Evolutionary conservation across 2,888 invertebrate species (phyloP).

Genomic region (Chrysopilus asiliformis): DNA sequence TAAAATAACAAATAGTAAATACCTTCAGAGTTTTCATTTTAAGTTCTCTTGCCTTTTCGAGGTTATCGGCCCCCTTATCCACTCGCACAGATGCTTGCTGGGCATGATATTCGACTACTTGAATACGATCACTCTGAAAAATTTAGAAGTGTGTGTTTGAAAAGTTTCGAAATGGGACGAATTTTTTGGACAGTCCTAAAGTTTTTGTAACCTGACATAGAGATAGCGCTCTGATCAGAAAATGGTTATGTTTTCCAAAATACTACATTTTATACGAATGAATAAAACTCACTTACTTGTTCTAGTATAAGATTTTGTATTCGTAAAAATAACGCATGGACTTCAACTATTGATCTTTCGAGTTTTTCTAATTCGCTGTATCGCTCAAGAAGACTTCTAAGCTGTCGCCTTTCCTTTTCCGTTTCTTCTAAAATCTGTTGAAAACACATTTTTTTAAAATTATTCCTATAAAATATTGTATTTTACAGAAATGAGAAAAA

Average conservation of each 20-base stretch:
- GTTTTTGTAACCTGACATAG: neutral
- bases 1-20: too few relatives aligned
- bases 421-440: slow-evolving; percentile 28
- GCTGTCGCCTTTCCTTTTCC: slow-evolving; percentile 29
- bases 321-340: slow-evolving; percentile 33
- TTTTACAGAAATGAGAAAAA: too few relatives aligned
- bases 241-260: too few relatives aligned
- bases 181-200: neutral
- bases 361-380: slow-evolving; percentile 32
- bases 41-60: slow-evolving; percentile 19
- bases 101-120: slow-evolving; percentile 35
- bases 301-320: slow-evolving; percentile 35
- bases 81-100: slow-evolving; percentile 30
- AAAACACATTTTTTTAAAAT: neutral
- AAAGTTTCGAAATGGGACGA: too few relatives aligned
- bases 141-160: neutral
- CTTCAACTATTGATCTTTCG: slow-evolving; percentile 35
- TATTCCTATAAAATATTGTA: neutral
- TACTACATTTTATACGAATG: too few relatives aligned
- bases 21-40: slow-evolving; percentile 21
- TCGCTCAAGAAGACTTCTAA: slow-evolving; percentile 33
- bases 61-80: slow-evolving; percentile 30
- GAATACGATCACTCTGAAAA: slow-evolving; percentile 29
- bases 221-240: too few relatives aligned
- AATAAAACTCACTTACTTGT: too few relatives aligned